phyloP scores from a whole-genome alignment of 1,140 invertebrate species.

The Kradibia gibbosae region DNA sequence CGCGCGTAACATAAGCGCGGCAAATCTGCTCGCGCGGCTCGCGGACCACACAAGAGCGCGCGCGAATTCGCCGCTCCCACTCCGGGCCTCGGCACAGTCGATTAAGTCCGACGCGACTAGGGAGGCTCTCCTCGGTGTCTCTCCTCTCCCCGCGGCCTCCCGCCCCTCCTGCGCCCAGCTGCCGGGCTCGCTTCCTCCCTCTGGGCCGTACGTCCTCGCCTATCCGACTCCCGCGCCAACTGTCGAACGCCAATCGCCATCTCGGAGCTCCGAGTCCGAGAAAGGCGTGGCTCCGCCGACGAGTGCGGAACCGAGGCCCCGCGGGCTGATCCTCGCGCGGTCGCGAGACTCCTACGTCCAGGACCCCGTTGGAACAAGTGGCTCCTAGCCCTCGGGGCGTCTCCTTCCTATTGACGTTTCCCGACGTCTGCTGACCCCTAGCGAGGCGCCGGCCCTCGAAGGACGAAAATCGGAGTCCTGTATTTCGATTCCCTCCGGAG shows the following conservation, averaged over 20 bases:
- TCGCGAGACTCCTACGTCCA: too few relatives aligned
- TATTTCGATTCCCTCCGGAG: background rate
- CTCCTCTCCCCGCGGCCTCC: background rate
- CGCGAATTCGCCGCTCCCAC: background rate
- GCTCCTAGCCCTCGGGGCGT: too few relatives aligned
- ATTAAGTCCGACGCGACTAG: background rate
- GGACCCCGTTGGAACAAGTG: too few relatives aligned
- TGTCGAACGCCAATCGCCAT: background rate
- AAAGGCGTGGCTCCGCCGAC: background rate
- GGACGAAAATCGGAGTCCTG: background rate
- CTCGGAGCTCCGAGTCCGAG: background rate
- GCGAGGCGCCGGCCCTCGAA: too few relatives aligned
- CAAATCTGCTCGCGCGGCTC: constrained; percentile 59
- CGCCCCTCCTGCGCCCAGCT: background rate
- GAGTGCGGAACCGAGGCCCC: too few relatives aligned
- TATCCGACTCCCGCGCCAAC: background rate
- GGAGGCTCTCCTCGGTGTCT: too few relatives aligned
- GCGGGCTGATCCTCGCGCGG: too few relatives aligned
- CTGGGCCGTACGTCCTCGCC: background rate
- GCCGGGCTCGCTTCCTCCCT: background rate
- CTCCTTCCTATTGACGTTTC: too few relatives aligned
- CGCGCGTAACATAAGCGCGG: constrained; percentile 65
- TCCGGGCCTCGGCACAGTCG: background rate
- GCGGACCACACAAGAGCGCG: background rate
- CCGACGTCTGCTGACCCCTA: too few relatives aligned